Evolutionary conservation across 1,140 invertebrate species (phyloP).

Genomic region (Polyergus mexicanus): DNA sequence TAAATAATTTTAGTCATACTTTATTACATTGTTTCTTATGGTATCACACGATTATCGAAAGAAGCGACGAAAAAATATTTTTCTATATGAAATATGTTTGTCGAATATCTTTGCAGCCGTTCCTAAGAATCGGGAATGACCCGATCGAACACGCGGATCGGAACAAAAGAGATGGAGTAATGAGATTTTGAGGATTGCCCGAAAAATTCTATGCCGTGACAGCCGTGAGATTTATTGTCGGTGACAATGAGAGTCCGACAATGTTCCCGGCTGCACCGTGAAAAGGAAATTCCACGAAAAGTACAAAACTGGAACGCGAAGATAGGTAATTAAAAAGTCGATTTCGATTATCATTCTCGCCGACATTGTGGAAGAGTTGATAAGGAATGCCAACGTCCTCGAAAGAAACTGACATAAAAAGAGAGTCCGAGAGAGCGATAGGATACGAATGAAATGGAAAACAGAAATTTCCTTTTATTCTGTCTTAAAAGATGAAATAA

Average conservation of each 20-base stretch:
- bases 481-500: too few species aligned
- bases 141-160: neutral
- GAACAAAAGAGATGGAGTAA: slow-evolving; percentile 18
- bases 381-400: slow-evolving; percentile 20
- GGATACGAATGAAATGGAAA: slow-evolving; percentile 42
- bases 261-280: neutral
- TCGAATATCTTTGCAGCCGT: neutral
- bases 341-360: slow-evolving; percentile 48
- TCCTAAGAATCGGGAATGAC: neutral
- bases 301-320: slow-evolving; percentile 54
- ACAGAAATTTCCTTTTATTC: neutral
- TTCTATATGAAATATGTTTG: neutral
- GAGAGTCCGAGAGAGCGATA: slow-evolving; percentile 44
- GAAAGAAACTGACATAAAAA: slow-evolving; percentile 29
- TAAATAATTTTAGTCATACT: neutral
- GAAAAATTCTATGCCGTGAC: slow-evolving; percentile 44
- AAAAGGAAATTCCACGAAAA: slow-evolving; percentile 48
- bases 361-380: slow-evolving; percentile 33
- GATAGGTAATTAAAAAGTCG: slow-evolving; percentile 64
- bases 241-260: slow-evolving; percentile 26
- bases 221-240: slow-evolving; percentile 43
- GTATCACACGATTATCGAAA: neutral
- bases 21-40: neutral
- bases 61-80: too few species aligned
- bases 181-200: slow-evolving; percentile 18